Base-by-base conservation (phyloP, 1,140 invertebrate genomes). In the Drosophila bipectinata region DNA sequence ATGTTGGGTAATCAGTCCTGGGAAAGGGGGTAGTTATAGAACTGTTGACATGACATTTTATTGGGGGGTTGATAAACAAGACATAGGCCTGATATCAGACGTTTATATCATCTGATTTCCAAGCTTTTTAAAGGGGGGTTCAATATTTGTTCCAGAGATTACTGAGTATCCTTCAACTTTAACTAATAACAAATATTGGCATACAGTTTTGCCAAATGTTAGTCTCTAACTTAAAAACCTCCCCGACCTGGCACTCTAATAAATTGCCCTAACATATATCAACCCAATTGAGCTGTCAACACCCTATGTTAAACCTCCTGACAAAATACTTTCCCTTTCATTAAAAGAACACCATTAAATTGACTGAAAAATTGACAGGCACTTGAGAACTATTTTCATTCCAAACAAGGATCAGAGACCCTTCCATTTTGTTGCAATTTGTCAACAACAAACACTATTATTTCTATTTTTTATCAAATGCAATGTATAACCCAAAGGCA, bases 351-450 rank as follows among this genome's bases (percentile, higher is more conserved):
- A 14, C 39, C 39, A 14, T 39, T 9, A 41, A 41, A 14, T 8
- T 26, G 28, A 54, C 24, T 48, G 18, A 30, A 59, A 41, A 81
- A 71, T 81, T 85, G 81, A 87, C 81, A 87, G 48, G 45, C 41
- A 67, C 77, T 81, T 81, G 74, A 68, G 69, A 78, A 78, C 78
- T 82, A 87, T 85, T 87, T 78, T 81, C 78, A 54, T 59, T 74
- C 53, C 71, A 18, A 69, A 41, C 56, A 49, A 34, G 18, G 10
- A 4, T 41, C 30, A 21, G 8, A 48, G 14, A n/a, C 9, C 30
- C 34, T 55, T 45, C 59, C 44, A 44, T 74, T 75, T 41, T 59
- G 45, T 48, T 53, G 47, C 59, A 51, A 64, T 80, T 85, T 87
- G 78, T 78, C 82, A 81, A 72, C 51, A 85, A 64, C 74, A 87